These are phyloP conservation scores for Diorhabda carinulata DNA, from an alignment of 1,140 invertebrate species.

Conservation along the genomic window DNA sequence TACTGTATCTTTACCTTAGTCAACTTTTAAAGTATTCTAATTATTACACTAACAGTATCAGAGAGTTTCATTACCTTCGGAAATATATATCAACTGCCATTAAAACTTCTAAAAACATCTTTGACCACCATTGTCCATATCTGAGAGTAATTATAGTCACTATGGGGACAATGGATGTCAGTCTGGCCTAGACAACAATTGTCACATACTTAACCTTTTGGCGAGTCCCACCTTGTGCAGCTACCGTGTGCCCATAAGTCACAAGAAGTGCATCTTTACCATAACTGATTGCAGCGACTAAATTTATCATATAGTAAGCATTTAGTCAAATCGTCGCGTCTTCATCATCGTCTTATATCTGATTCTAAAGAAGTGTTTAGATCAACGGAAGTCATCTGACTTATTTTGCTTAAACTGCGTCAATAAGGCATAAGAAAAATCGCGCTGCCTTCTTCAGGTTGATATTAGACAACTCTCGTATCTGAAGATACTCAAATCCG, in stretches of 20 bases:
- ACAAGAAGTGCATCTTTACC: conserved; percentile 29
- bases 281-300: conserved; percentile 22
- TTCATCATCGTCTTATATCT: conserved; percentile 32
- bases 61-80: neutral
- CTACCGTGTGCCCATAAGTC: conserved; percentile 23
- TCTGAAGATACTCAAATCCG: too few relatives aligned
- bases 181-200: conserved; percentile 7
- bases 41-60: neutral
- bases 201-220: conserved; percentile 23
- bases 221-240: conserved; percentile 27
- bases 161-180: neutral
- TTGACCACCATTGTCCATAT: neutral
- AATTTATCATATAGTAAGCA: conserved; percentile 30
- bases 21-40: too few relatives aligned
- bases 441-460: too few relatives aligned
- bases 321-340: conserved; percentile 33
- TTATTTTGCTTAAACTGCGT: too few relatives aligned
- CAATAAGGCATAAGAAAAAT: too few relatives aligned
- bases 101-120: neutral
- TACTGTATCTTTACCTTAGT: too few relatives aligned
- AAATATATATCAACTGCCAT: neutral
- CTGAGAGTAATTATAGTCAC: neutral
- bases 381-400: neutral
- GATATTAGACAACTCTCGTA: too few relatives aligned
- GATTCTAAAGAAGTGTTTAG: neutral